phyloP scores from a whole-genome alignment of 2,888 invertebrate genomes.

The Campoplex nolae region DNA sequence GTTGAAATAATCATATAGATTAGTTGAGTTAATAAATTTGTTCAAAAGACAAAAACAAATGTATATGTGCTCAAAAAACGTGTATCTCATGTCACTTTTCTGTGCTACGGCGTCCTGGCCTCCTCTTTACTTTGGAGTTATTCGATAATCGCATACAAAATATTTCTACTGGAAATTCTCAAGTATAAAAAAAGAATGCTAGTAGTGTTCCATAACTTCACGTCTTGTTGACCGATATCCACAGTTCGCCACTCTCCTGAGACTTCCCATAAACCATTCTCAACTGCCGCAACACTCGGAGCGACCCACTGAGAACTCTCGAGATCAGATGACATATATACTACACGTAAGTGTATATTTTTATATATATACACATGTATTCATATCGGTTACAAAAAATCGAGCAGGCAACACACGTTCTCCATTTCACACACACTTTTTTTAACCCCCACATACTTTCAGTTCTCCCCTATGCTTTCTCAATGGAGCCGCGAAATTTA shows the following conservation, averaged over 20 bases:
- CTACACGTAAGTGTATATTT: not conserved
- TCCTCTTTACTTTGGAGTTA: not conserved
- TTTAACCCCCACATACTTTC: not conserved
- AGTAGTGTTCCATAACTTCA: slow-evolving; percentile 13
- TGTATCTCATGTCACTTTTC: not conserved
- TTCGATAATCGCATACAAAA: not conserved
- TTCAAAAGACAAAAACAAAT: not conserved
- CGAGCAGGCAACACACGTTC: slow-evolving; percentile 51
- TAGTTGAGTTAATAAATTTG: not conserved
- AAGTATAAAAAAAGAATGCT: slow-evolving; percentile 4
- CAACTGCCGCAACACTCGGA: slow-evolving; percentile 16
- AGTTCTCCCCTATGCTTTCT: slow-evolving; percentile 10
- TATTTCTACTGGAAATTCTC: not conserved
- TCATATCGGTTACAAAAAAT: slow-evolving; percentile 35
- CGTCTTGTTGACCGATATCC: slow-evolving; percentile 37
- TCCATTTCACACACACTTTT: slow-evolving; percentile 29
- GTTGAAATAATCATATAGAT: not conserved
- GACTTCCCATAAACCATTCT: slow-evolving; percentile 27
- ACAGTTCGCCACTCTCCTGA: slow-evolving; percentile 11
- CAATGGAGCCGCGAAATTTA: slow-evolving; percentile 55
- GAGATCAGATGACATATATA: slow-evolving; percentile 9
- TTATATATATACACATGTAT: not conserved
- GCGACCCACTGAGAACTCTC: slow-evolving; percentile 22
- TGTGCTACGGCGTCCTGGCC: not conserved
- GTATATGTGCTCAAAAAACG: not conserved